Percentiles rank a stretch among this genome's conserved stretches.
Evolutionary conservation across 2,113 vertebrate species (phyloP).

Genomic region (Pelvicachromis taeniatus): DNA sequence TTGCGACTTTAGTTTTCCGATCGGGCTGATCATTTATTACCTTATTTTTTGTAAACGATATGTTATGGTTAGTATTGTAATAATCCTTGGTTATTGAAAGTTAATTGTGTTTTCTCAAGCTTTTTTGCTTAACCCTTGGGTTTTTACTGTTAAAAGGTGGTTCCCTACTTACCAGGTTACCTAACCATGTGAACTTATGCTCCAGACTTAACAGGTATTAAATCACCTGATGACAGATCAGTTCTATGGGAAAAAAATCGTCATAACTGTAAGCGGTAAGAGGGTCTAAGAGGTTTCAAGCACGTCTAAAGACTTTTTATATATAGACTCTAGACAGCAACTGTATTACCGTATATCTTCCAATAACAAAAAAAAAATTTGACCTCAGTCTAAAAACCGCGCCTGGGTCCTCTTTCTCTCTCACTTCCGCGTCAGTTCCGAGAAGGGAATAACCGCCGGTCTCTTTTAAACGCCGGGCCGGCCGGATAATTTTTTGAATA

Average conservation of each 20-base stretch:
- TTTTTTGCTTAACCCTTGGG: not conserved
- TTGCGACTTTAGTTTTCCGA: not conserved
- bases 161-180: not conserved
- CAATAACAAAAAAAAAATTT: too few relatives aligned
- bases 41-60: not conserved
- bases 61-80: not conserved
- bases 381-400: too few relatives aligned
- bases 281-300: not conserved
- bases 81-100: not conserved
- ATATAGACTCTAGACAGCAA: not conserved
- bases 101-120: not conserved
- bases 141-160: not conserved
- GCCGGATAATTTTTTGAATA: too few relatives aligned
- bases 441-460: too few relatives aligned
- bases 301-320: not conserved
- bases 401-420: too few relatives aligned
- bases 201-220: too few relatives aligned
- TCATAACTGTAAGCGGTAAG: not conserved
- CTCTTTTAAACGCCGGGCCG: too few relatives aligned
- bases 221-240: not conserved
- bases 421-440: too few relatives aligned
- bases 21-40: not conserved
- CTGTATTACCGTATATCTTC: too few relatives aligned
- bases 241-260: not conserved
- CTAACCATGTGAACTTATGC: not conserved